Evolutionary conservation across 2,797 vertebrate species (phyloP).

Genomic region (Anas flavirostris): DNA sequence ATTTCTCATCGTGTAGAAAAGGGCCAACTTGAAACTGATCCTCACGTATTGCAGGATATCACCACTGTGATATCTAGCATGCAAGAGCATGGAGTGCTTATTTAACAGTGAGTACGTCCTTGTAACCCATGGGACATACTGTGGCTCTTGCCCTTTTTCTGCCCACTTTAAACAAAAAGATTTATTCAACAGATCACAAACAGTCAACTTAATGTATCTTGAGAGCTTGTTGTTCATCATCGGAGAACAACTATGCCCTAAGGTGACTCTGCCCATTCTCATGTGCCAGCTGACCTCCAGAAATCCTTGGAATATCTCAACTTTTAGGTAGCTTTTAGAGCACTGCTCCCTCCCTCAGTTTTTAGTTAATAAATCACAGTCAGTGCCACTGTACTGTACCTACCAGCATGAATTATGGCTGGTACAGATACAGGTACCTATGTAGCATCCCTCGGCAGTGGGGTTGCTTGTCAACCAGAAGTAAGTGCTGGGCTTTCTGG

Average conservation of each 20-base stretch:
- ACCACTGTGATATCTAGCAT: background rate
- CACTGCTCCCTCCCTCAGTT: background rate
- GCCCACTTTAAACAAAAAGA: background rate
- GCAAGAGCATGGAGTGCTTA: background rate
- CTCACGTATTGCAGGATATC: background rate
- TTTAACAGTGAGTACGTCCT: background rate
- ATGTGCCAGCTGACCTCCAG: background rate
- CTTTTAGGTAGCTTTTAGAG: background rate
- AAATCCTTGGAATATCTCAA: background rate
- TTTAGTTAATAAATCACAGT: too few relatives aligned
- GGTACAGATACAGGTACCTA: background rate
- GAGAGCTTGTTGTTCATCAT: background rate
- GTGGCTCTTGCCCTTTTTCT: background rate
- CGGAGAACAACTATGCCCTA: background rate
- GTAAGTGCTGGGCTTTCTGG: background rate
- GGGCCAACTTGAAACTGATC: constrained; percentile 27
- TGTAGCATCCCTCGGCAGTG: background rate
- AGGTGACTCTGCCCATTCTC: background rate
- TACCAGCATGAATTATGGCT: background rate
- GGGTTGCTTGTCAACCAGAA: background rate
- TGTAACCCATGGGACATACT: background rate
- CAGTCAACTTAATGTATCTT: background rate
- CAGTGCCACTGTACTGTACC: background rate
- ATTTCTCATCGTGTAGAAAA: background rate
- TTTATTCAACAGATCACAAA: background rate